A percentile compares a stretch with the other conserved stretches of the same genome.
These are phyloP conservation scores for Perca fluviatilis DNA, from an alignment of 2,113 vertebrate genomes.

Conservation along the genomic window DNA sequence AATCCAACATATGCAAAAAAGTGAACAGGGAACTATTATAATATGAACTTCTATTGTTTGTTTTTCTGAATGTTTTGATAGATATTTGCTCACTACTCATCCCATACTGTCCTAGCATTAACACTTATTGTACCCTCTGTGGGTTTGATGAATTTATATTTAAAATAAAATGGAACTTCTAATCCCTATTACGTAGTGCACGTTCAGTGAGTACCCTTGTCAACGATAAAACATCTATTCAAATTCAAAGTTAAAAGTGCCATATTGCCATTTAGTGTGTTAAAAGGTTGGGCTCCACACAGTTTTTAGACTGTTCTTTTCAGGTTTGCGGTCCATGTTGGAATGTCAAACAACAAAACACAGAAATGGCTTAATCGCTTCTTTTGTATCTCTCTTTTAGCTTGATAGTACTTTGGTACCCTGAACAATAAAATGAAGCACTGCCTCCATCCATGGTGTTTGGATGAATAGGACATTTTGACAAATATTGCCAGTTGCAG, in stretches of 20 bases:
- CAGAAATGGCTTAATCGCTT: background rate
- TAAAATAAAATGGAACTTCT: background rate
- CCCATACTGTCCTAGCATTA: background rate
- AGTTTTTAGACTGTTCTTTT: background rate
- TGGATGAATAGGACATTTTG: conserved; percentile 15
- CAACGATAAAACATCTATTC: background rate
- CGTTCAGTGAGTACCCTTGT: background rate
- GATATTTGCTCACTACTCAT: background rate
- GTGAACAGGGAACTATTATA: no score
- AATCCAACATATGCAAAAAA: background rate
- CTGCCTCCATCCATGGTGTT: conserved; percentile 3
- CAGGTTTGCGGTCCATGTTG: background rate
- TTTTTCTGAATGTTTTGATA: background rate
- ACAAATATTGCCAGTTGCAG: conserved; percentile 11
- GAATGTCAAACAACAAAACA: conserved; percentile 12
- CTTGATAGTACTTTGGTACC: conserved; percentile 13
- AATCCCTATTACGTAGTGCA: no score
- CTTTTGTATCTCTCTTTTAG: background rate
- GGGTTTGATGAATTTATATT: background rate
- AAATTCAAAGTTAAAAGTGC: background rate
- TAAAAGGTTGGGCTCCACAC: background rate
- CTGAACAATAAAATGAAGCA: conserved; percentile 13
- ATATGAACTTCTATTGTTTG: background rate
- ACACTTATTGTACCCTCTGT: background rate
- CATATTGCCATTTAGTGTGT: conserved; percentile 6